A percentile compares a stretch with the other conserved stretches of the same genome.
Conservation (phyloP, 2,888 invertebrate species). For the Lasiommata megera region DNA sequence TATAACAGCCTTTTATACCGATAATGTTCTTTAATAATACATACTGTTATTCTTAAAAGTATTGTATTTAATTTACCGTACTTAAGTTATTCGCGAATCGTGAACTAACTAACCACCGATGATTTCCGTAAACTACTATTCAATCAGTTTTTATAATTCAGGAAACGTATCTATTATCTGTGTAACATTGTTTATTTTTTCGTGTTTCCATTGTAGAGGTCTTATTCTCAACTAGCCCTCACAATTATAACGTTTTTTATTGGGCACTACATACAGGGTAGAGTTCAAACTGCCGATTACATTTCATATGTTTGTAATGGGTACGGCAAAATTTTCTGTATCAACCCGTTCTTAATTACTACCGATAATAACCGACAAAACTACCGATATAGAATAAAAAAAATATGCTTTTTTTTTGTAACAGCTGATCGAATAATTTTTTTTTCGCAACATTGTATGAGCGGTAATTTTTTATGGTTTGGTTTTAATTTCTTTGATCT, state of each 20-base stretch:
- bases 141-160: conserved; percentile 12
- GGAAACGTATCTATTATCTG: conserved; percentile 20
- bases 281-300: background rate
- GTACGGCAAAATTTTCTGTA: too few species aligned
- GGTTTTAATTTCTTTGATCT: too few species aligned
- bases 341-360: too few species aligned
- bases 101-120: conserved; percentile 2
- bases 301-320: too few species aligned
- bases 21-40: too few species aligned
- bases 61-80: background rate
- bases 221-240: conserved; percentile 22
- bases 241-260: conserved; percentile 27
- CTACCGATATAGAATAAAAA: too few species aligned
- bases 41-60: background rate
- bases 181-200: conserved; percentile 13
- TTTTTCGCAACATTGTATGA: too few species aligned
- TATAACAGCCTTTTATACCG: too few species aligned
- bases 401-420: too few species aligned
- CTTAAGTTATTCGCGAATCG: background rate
- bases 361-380: too few species aligned
- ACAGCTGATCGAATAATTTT: too few species aligned
- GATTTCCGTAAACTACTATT: conserved; percentile 6
- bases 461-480: too few species aligned
- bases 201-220: conserved; percentile 24
- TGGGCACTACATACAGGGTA: conserved; percentile 1